Evolutionary conservation across 1,140 invertebrate genomes (phyloP), one percentile per base, ranked within the genome.

Genomic region (Hyposmocoma kahamanoa): DNA sequence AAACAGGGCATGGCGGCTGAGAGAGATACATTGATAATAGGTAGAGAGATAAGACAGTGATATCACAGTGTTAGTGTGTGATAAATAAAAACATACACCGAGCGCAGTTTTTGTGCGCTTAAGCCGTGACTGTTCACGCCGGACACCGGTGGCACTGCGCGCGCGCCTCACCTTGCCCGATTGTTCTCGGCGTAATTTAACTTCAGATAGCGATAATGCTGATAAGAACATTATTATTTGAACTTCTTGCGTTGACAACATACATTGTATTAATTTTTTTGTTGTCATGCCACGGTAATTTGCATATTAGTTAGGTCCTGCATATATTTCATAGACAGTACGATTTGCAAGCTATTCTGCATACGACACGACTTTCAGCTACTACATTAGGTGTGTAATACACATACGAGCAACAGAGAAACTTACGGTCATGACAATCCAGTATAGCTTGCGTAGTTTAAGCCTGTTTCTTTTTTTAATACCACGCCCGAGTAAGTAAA

Each of bases 151-250:
- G 63, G 57, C 59, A 55, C 64, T 49, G 56, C 59, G 59, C 64
- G 67, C 52, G 53, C 57, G 62, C 50, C 58, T 60, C 56, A 59
- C 59, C 53, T 60, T 48, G 53, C 62, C 69, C 64, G 65, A 72
- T 76, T 71, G 60, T 71, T 73, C 60, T 67, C 60, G 56, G 65
- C 51, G 62, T 76, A 79, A 81, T 76, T 70, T 72, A 67, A 77
- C 66, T 72, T 69, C 59, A 81, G 81, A 84, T 84, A 84, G 75
- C 76, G 79, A 81, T 82, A 84, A 47, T 55, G 62, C 64, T 81
- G 80, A 85, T 85, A 85, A 85, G 53, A 48, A 60, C 61, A 70
- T 62, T 70, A 67, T 72, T 73, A 64, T 58, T 65, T 55, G 57
- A 58, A 62, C 54, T 42, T 36, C 20, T 19, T 17, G 22, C 26